These are phyloP conservation scores for Drosophila stalkeri DNA, from an alignment of 2,888 invertebrate species.

Conservation along the genomic window DNA sequence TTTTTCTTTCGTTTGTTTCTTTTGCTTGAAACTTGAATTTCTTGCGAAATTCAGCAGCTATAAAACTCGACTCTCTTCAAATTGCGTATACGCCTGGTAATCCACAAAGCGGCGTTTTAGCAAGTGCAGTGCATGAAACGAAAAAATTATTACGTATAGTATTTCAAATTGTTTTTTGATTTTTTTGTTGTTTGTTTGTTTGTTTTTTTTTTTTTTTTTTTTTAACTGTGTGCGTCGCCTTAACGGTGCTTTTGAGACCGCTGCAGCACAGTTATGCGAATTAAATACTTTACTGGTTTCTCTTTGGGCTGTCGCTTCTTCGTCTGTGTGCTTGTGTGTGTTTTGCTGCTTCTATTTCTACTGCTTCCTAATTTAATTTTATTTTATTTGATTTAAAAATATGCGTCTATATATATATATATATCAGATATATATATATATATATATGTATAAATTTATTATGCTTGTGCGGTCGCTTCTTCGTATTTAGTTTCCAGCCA, in stretches of 20 bases:
- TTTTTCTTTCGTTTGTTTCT: constrained; percentile 10
- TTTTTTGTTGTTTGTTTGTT: too few relatives aligned
- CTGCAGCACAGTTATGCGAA: constrained; percentile 39
- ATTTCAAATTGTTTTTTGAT: neutral
- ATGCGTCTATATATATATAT: constrained; percentile 69
- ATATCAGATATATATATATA: constrained; percentile 44
- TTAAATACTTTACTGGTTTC: constrained; percentile 55
- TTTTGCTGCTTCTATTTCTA: constrained; percentile 67
- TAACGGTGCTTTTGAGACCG: constrained; percentile 27
- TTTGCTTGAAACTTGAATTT: constrained; percentile 58
- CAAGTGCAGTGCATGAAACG: constrained; percentile 49
- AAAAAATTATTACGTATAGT: constrained; percentile 30
- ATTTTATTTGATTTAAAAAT: constrained; percentile 68
- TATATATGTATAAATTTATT: constrained; percentile 27
- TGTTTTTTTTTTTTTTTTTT: too few relatives aligned
- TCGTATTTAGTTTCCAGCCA: constrained; percentile 83
- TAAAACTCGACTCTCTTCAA: constrained; percentile 25
- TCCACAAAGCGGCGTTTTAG: constrained; percentile 81
- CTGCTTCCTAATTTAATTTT: constrained; percentile 60
- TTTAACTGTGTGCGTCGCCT: neutral
- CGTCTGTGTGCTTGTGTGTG: constrained; percentile 28
- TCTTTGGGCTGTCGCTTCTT: constrained; percentile 37
- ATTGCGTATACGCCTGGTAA: constrained; percentile 82
- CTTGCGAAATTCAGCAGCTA: constrained; percentile 55
- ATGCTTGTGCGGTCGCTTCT: constrained; percentile 64